Evolutionary conservation across 2,797 vertebrate species (phyloP).

Genomic region (Pangasius macronema): DNA sequence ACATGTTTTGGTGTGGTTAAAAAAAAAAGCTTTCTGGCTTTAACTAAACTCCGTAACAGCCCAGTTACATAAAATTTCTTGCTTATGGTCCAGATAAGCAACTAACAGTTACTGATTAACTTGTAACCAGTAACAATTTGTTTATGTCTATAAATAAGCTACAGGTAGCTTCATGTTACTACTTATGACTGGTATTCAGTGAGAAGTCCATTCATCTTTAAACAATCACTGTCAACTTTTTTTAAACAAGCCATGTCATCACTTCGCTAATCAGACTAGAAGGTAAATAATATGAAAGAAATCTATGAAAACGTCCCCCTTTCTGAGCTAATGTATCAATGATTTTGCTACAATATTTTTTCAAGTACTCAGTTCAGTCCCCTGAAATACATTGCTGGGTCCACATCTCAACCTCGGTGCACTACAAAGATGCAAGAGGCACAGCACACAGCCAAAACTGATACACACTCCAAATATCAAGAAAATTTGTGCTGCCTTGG

Average conservation of each 20-base stretch:
- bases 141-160: background rate
- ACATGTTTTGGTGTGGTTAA: background rate
- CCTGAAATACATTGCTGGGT: background rate
- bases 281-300: background rate
- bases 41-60: background rate
- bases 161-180: background rate
- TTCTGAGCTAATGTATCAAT: background rate
- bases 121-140: background rate
- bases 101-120: background rate
- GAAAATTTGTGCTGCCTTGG: slow-evolving; percentile 32
- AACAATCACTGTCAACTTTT: background rate
- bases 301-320: background rate
- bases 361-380: background rate
- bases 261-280: background rate
- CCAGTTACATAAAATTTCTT: background rate
- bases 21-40: background rate
- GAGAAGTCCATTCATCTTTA: background rate
- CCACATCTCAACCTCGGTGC: background rate
- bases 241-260: background rate
- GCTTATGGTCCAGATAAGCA: background rate
- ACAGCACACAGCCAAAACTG: background rate
- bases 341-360: background rate
- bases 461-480: slow-evolving; percentile 4
- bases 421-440: background rate
- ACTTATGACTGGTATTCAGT: background rate